These are phyloP conservation scores for Coregonus sp. DNA, from an alignment of 2,797 vertebrate species.

Conservation along the genomic window DNA sequence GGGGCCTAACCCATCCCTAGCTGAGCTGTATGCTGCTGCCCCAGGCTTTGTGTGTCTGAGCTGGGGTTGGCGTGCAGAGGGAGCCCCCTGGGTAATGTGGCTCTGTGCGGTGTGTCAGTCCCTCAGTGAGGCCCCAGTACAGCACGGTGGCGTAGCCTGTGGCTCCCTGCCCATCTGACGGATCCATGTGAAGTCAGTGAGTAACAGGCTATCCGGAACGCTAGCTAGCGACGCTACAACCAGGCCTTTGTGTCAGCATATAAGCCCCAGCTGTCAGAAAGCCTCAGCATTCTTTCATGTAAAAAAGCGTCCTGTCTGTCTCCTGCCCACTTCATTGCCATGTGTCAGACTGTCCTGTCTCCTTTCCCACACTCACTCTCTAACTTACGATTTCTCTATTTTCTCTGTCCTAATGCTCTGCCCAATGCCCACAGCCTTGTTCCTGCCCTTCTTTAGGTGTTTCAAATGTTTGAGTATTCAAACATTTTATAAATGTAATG, in stretches of 20 bases:
- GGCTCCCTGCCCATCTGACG: slow-evolving; percentile 24
- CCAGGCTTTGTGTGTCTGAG: slow-evolving; percentile 37
- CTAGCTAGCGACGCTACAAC: slow-evolving; percentile 53
- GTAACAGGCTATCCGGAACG: slow-evolving; percentile 39
- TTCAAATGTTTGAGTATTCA: neutral
- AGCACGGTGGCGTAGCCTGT: neutral
- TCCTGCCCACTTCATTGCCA: slow-evolving; percentile 45
- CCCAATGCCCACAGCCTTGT: neutral
- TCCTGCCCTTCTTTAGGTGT: neutral
- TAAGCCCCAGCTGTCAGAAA: slow-evolving; percentile 79
- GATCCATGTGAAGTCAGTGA: slow-evolving; percentile 44
- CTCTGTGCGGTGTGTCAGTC: neutral
- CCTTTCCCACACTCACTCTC: slow-evolving; percentile 38
- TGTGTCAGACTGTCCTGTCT: neutral
- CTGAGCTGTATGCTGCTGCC: slow-evolving; percentile 43
- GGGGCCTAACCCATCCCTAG: slow-evolving; percentile 24
- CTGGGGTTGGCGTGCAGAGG: neutral
- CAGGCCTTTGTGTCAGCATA: slow-evolving; percentile 68
- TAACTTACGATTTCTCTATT: neutral
- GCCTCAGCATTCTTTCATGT: slow-evolving; percentile 71
- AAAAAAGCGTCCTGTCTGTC: slow-evolving; percentile 35
- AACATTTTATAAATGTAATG: neutral
- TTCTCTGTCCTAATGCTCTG: neutral
- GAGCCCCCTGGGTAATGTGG: neutral
- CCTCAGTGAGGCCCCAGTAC: neutral